Evolutionary conservation across 2,888 invertebrate genomes (phyloP).

Genomic region (Stictocephala bisonia): DNA sequence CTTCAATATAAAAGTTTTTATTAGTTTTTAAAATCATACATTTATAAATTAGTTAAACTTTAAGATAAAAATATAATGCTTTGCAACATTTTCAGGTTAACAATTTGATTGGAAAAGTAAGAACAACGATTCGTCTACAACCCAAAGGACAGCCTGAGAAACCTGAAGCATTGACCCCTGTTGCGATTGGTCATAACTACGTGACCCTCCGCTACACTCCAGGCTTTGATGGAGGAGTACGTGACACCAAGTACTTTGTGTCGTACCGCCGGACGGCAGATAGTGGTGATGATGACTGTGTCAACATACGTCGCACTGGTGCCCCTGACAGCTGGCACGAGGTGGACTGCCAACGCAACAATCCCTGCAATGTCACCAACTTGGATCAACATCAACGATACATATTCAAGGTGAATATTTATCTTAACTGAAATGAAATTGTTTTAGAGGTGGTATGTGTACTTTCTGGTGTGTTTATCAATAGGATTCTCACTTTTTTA

Average conservation of each 20-base stretch:
- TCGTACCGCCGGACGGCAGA: constrained; percentile 77
- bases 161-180: constrained; percentile 77
- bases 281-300: constrained; percentile 70
- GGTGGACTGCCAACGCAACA: constrained; percentile 84
- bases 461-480: background rate
- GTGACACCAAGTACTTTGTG: constrained; percentile 89
- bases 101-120: constrained; percentile 79
- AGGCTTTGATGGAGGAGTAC: constrained; percentile 90
- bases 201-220: constrained; percentile 88
- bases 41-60: too few species aligned
- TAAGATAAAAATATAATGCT: too few species aligned
- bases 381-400: constrained; percentile 90
- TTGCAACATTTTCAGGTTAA: constrained; percentile 62
- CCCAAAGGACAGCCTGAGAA: constrained; percentile 90
- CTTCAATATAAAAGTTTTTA: too few species aligned
- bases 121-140: constrained; percentile 76
- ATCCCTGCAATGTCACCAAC: constrained; percentile 89
- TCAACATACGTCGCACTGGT: constrained; percentile 65
- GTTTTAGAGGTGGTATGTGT: too few species aligned
- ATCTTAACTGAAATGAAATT: too few species aligned
- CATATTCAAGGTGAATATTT: constrained; percentile 77
- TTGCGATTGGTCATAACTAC: constrained; percentile 81
- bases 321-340: constrained; percentile 79
- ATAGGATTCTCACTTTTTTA: background rate
- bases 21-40: too few species aligned